Conservation (phyloP, 2,888 invertebrate genomes). For the Sminthurinus aureus region DNA sequence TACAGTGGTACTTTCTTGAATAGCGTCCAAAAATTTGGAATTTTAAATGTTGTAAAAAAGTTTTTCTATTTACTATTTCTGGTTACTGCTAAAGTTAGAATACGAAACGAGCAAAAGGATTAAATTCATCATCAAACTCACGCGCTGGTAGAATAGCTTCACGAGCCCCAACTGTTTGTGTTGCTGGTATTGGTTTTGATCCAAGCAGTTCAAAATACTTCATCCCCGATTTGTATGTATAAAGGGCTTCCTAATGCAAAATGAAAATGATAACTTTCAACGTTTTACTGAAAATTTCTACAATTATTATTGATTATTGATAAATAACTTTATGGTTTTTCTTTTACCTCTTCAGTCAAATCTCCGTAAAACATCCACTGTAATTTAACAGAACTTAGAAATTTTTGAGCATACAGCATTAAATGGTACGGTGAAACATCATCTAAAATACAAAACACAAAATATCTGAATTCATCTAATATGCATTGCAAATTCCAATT, state of each 20-base stretch:
- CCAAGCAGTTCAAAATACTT: constrained; percentile 69
- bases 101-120: too few relatives aligned
- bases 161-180: constrained; percentile 83
- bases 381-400: constrained; percentile 83
- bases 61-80: too few relatives aligned
- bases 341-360: constrained; percentile 61
- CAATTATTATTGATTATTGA: background rate
- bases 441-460: constrained; percentile 63
- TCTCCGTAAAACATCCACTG: constrained; percentile 92
- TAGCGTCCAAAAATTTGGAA: background rate
- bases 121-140: constrained; percentile 44
- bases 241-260: constrained; percentile 60
- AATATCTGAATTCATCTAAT: background rate
- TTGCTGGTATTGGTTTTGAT: constrained; percentile 80
- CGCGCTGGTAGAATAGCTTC: constrained; percentile 70
- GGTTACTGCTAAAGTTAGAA: too few relatives aligned
- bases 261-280: background rate
- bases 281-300: background rate
- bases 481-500: too few relatives aligned
- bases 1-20: constrained; percentile 26
- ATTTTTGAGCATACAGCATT: constrained; percentile 77
- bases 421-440: constrained; percentile 80
- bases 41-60: too few relatives aligned
- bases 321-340: too few relatives aligned
- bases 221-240: constrained; percentile 56